Percentiles rank a stretch among this genome's conserved stretches.
Evolutionary conservation across 1,140 invertebrate species (phyloP).

Genomic region (Sipha flava): DNA sequence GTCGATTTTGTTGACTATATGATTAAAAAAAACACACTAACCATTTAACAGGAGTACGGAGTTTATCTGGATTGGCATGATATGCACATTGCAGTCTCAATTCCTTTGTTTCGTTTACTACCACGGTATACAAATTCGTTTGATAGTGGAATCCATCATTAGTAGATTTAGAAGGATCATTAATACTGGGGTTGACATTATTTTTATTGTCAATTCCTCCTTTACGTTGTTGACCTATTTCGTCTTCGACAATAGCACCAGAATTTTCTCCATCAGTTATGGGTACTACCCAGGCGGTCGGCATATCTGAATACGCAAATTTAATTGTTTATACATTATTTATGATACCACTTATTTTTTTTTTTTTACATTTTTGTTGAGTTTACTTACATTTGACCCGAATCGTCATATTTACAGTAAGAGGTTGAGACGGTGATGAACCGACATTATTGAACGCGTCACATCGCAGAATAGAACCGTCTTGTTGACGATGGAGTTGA

Average conservation of each 20-base stretch:
- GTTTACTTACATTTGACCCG: slow-evolving; percentile 14
- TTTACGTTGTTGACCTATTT: neutral
- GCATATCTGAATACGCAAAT: neutral
- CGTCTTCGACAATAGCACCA: neutral
- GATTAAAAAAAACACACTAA: neutral
- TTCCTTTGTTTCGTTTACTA: neutral
- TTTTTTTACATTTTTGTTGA: neutral
- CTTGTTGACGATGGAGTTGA: slow-evolving; percentile 68
- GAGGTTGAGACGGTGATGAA: neutral
- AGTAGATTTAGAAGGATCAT: neutral
- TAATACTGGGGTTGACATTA: too few relatives aligned
- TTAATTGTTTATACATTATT: neutral
- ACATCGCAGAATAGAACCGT: slow-evolving; percentile 67
- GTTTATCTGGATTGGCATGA: neutral
- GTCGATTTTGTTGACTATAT: too few relatives aligned
- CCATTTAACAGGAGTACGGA: slow-evolving; percentile 12
- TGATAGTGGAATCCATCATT: neutral
- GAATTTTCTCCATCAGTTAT: neutral
- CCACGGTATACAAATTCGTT: neutral
- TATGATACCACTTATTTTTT: too few relatives aligned
- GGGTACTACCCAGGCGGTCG: slow-evolving; percentile 3
- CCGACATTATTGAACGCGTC: slow-evolving; percentile 68
- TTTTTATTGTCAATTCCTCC: neutral
- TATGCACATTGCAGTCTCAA: neutral
- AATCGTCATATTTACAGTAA: slow-evolving; percentile 16